These are phyloP conservation scores for Hetaerina americana DNA, from an alignment of 1,140 invertebrate genomes.

Conservation along the genomic window DNA sequence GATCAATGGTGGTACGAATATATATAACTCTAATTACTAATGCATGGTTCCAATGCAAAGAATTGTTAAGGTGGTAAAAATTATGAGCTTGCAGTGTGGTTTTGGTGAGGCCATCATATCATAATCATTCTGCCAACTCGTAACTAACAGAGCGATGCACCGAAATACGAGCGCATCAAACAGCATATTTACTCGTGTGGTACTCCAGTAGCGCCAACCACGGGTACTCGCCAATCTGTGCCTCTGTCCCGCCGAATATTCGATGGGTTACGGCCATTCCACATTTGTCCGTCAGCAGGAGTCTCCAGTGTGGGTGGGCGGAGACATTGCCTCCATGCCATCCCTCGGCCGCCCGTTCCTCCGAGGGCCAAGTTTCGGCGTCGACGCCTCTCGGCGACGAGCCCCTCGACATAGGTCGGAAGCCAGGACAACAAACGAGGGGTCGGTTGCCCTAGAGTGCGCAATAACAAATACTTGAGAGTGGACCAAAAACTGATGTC, in stretches of 20 bases:
- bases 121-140: too few relatives aligned
- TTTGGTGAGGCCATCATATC: too few relatives aligned
- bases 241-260: background rate
- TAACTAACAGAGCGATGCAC: too few relatives aligned
- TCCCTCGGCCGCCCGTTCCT: too few relatives aligned
- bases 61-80: too few relatives aligned
- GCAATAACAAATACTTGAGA: too few relatives aligned
- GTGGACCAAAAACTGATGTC: too few relatives aligned
- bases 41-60: too few relatives aligned
- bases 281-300: background rate
- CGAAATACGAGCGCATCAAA: too few relatives aligned
- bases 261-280: background rate
- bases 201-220: slow-evolving; percentile 25
- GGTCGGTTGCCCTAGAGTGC: background rate
- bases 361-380: background rate
- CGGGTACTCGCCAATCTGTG: slow-evolving; percentile 31
- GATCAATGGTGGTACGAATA: too few relatives aligned
- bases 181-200: background rate
- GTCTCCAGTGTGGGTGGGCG: background rate
- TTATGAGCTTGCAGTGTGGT: too few relatives aligned
- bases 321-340: background rate
- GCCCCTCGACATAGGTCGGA: background rate
- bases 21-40: too few relatives aligned
- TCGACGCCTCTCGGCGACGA: background rate
- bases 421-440: background rate